Evolutionary conservation across 2,888 invertebrate genomes (phyloP).

Genomic region (Deroplatys truncata): DNA sequence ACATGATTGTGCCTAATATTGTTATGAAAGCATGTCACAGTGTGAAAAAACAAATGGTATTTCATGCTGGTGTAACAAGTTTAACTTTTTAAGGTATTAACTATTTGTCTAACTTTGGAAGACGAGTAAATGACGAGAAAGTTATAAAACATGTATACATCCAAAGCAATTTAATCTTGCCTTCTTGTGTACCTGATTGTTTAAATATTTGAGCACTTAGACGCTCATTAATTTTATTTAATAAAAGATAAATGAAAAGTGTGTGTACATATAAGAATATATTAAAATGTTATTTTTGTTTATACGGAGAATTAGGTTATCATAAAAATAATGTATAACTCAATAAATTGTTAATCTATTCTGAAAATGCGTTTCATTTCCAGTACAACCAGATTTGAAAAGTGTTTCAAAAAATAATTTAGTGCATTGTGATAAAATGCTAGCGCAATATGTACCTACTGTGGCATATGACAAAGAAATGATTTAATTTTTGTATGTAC

Average conservation of each 20-base stretch:
- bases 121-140: not conserved
- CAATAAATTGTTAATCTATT: not conserved
- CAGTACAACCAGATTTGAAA: not conserved
- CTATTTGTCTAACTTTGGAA: not conserved
- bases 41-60: not conserved
- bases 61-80: not conserved
- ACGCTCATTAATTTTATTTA: not conserved
- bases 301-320: not conserved
- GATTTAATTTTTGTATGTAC: too few species aligned
- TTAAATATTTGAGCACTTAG: not conserved
- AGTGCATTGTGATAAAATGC: too few species aligned
- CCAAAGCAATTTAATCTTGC: not conserved
- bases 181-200: conserved; percentile 24
- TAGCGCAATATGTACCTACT: too few species aligned
- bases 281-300: conserved; percentile 5
- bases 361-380: not conserved
- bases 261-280: not conserved
- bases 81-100: not conserved
- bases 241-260: not conserved
- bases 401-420: too few species aligned
- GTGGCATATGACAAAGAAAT: too few species aligned
- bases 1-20: not conserved
- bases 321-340: not conserved
- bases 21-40: not conserved
- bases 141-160: not conserved